phyloP scores from a whole-genome alignment of 1,140 invertebrate genomes.

The Bombus sibiricus region DNA sequence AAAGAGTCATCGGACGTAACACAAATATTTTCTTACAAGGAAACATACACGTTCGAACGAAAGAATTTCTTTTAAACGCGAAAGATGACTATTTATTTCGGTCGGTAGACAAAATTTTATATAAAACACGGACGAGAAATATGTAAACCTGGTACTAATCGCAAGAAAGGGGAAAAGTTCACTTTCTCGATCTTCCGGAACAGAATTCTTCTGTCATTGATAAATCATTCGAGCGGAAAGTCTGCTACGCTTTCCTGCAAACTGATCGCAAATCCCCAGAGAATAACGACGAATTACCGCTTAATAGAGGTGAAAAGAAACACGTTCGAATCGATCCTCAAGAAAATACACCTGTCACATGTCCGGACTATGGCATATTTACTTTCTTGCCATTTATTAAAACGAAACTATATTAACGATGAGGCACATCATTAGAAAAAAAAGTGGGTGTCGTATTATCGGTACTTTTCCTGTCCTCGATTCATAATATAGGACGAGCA shows the following conservation, averaged over 20 bases:
- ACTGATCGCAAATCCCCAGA: background rate
- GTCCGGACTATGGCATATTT: too few species aligned
- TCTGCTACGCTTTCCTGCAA: constrained; percentile 46
- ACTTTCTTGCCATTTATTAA: background rate
- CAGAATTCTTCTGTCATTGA: constrained; percentile 28
- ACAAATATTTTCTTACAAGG: too few species aligned
- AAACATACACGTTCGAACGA: too few species aligned
- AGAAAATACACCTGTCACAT: background rate
- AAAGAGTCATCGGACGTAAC: too few species aligned
- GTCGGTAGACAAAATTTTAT: too few species aligned
- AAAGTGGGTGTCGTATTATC: background rate
- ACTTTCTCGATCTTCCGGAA: constrained; percentile 52
- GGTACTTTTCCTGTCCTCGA: background rate
- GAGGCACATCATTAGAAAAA: background rate
- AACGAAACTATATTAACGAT: background rate
- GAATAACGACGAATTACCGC: background rate
- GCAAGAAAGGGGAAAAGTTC: constrained; percentile 42
- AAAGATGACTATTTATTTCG: too few species aligned
- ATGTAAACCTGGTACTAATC: background rate
- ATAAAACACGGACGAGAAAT: background rate
- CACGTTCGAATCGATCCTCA: background rate
- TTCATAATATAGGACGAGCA: background rate
- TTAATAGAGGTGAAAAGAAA: background rate
- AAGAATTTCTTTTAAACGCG: too few species aligned
- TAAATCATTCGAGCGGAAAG: constrained; percentile 53